phyloP scores from a whole-genome alignment of 1,140 invertebrate genomes.

The Rhyacophila brunnea region DNA sequence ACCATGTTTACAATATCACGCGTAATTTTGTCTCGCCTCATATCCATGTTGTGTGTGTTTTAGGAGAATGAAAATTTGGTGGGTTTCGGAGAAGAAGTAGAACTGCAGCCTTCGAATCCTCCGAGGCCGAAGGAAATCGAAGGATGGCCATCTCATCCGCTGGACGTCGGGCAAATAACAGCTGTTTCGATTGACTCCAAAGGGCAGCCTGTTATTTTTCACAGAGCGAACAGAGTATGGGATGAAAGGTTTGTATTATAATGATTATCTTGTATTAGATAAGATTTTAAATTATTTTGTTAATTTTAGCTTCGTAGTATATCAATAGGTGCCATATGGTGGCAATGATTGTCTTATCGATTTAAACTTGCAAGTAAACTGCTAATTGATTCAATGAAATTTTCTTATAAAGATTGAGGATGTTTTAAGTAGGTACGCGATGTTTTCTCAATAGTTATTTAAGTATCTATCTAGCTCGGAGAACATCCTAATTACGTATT shows the following conservation, averaged over 20 bases:
- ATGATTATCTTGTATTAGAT: no score
- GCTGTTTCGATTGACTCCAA: conserved; percentile 79
- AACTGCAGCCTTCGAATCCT: conserved; percentile 20
- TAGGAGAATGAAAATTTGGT: conserved; percentile 27
- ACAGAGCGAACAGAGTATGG: conserved; percentile 81
- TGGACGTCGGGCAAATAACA: conserved; percentile 79
- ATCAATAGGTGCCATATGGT: no score
- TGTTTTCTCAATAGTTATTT: no score
- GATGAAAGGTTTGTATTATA: conserved; percentile 66
- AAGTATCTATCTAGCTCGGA: no score
- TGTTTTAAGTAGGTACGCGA: no score
- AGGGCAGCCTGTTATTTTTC: conserved; percentile 85
- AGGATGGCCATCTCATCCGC: conserved; percentile 65
- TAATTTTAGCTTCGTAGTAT: no score
- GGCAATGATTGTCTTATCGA: no score
- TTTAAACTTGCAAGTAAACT: no score
- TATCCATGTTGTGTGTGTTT: conserved; percentile 5
- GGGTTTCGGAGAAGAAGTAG: conserved; percentile 17
- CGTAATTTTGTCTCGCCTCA: background rate
- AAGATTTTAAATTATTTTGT: no score
- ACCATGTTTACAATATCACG: conserved; percentile 12
- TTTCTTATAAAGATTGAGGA: no score
- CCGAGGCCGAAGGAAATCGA: conserved; percentile 61
- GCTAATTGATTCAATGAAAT: no score
- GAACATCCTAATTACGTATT: no score